A percentile compares a stretch with the other conserved stretches of the same genome.
Evolutionary conservation across 2,888 invertebrate species (phyloP).

Genomic region (Melinopterus prodromus): DNA sequence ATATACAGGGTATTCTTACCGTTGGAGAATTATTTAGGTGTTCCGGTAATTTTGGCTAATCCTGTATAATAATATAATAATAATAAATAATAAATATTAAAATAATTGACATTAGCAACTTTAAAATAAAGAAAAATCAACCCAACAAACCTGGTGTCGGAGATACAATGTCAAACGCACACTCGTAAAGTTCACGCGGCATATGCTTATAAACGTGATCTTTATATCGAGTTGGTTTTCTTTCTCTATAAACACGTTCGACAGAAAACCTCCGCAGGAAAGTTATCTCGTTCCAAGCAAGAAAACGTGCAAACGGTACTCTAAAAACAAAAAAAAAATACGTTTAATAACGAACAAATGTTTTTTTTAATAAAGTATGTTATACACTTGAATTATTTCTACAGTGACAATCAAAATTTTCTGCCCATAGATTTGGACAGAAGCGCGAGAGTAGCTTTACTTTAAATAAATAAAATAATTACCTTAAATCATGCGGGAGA

Average conservation of each 20-base stretch:
- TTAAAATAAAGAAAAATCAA: neutral
- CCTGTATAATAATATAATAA: no score
- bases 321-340: conserved; percentile 52
- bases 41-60: no score
- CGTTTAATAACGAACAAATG: neutral
- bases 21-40: no score
- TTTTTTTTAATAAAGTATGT: no score
- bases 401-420: no score
- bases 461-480: conserved; percentile 18
- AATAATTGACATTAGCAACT: neutral
- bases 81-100: no score
- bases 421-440: no score
- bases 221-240: conserved; percentile 58
- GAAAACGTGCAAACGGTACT: conserved; percentile 81
- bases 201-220: conserved; percentile 75
- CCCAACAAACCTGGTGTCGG: conserved; percentile 70
- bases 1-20: no score
- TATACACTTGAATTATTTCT: no score
- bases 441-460: no score
- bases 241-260: conserved; percentile 86
- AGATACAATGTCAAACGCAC: conserved; percentile 92
- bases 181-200: conserved; percentile 89
- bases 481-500: conserved; percentile 85
- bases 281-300: conserved; percentile 81
- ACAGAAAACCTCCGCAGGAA: conserved; percentile 86